Conservation (phyloP, 2,888 invertebrate genomes). For the Dynastes grantii region DNA sequence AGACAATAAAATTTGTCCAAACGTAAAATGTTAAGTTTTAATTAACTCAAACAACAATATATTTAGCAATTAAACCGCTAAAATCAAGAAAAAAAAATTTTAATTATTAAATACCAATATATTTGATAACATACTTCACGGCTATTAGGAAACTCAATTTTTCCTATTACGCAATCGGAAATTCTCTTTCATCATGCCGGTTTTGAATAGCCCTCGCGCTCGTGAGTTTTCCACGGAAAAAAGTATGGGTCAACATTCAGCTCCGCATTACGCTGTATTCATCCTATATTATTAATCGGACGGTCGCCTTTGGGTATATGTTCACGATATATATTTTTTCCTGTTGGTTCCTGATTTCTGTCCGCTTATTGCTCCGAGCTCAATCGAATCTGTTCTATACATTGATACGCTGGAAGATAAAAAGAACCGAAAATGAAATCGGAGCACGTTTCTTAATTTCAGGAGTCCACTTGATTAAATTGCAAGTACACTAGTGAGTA, state of each 20-base stretch:
- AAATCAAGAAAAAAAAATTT: no score
- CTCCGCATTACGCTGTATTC: slow-evolving; percentile 3
- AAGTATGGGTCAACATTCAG: background rate
- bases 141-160: no score
- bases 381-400: slow-evolving; percentile 2
- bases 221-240: background rate
- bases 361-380: background rate
- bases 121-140: no score
- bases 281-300: slow-evolving; percentile 4
- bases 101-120: no score
- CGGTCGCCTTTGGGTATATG: background rate
- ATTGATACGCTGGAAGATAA: background rate
- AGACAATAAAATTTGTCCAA: no score
- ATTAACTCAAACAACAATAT: no score
- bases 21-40: no score
- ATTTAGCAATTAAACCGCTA: no score
- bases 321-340: slow-evolving; percentile 4
- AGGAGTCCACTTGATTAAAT: slow-evolving; percentile 27
- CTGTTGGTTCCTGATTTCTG: background rate
- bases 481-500: background rate
- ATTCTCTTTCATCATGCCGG: background rate
- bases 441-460: slow-evolving; percentile 33
- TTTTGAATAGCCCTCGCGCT: background rate
- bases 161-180: background rate
- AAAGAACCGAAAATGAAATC: slow-evolving; percentile 19